Percentiles rank a stretch among this genome's conserved stretches.
Conservation (phyloP, 2,113 vertebrate genomes). For the Laticauda colubrina region DNA sequence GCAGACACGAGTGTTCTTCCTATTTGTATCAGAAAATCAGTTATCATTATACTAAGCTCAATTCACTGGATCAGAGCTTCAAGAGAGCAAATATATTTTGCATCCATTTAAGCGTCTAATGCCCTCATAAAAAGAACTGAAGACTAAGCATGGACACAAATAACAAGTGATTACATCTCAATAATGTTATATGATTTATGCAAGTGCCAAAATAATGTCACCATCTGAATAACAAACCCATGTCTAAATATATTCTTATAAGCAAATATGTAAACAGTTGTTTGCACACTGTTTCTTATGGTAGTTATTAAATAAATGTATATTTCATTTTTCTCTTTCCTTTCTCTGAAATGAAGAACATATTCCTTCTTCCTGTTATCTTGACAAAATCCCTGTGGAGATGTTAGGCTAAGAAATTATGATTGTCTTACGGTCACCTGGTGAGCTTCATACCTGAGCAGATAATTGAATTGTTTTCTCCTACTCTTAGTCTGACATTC, state of each 20-base stretch:
- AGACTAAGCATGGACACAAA: not conserved
- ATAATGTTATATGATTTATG: not conserved
- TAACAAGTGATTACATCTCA: not conserved
- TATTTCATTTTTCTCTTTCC: not conserved
- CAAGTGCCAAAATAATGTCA: not conserved
- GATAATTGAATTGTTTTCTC: not conserved
- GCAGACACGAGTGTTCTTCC: not conserved
- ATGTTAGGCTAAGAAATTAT: not conserved
- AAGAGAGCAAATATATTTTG: not conserved
- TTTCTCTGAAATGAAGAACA: not conserved
- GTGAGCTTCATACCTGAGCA: not conserved
- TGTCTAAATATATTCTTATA: not conserved
- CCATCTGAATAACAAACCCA: not conserved
- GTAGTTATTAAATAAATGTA: not conserved
- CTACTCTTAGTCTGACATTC: not conserved
- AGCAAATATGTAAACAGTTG: not conserved
- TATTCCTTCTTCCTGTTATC: not conserved
- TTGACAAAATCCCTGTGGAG: not conserved
- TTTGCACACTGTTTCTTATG: not conserved
- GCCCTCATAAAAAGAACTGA: not conserved
- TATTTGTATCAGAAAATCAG: not conserved
- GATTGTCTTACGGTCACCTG: not conserved
- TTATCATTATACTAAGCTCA: not conserved
- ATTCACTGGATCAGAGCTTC: not conserved
- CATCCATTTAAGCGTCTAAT: not conserved